Base-by-base conservation (phyloP, 2,888 invertebrate genomes). In the Agelastica alni region DNA sequence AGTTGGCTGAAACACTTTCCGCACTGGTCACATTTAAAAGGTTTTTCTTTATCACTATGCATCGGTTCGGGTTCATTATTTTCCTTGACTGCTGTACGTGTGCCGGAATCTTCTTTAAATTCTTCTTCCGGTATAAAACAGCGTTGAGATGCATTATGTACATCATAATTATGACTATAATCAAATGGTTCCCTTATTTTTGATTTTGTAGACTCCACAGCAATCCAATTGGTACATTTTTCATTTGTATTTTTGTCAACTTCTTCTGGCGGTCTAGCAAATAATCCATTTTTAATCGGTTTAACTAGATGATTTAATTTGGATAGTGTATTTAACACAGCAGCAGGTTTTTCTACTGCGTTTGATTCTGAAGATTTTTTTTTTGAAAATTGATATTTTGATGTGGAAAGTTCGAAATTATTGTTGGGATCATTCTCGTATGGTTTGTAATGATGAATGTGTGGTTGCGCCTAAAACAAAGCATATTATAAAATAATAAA, bases 1-100 rank as follows among this genome's bases (percentile, higher is more conserved):
- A 91, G 78, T 72, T 92, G 91, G 1, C 90, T 90, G 75, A 92
- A 92, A 32, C 86, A 85, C 73, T 91, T 91, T 42, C 85, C 86
- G 70, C 91, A 92, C 62, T 91, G 89, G 14, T 79, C 78, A 72
- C 91, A 91, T 65, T 86, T 87, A 62, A 87, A 87, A 9, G 79
- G 79, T 66, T 83, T 83, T 61, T 80, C 63, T 47, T 69, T 70
- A 30, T 58, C 56, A 16, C 46, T 37, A 34, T 56, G 36, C 2
- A 43, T 30, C 45, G 16, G 9, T 18, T 16, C 30, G 17, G 18
- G n/a, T 53, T 3, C 30, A 22, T 22, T 22, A 1, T 22, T 22
- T 22, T 22, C 22, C 9, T 5, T 5, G 9, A 22, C 22, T 7
- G 5, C 22, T 5, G 22, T 20, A 30, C 20, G 22, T 26, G 10